Percentiles rank a stretch among this genome's conserved stretches.
These are phyloP conservation scores for Eupeodes luniger DNA, from an alignment of 2,888 invertebrate genomes.

Conservation along the genomic window DNA sequence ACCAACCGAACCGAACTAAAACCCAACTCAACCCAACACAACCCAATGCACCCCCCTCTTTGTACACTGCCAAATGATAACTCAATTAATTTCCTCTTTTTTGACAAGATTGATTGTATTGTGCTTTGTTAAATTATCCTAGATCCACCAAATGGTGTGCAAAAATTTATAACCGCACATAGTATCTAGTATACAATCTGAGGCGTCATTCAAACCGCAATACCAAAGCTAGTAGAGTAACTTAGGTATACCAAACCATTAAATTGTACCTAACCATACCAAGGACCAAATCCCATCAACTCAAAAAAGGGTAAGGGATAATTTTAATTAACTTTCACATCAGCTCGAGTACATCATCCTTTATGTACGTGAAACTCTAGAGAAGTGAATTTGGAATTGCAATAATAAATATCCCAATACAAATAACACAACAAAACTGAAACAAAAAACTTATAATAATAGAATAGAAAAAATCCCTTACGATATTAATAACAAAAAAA, in stretches of 20 bases:
- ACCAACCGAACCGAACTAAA: not conserved
- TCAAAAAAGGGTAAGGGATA: slow-evolving; percentile 33
- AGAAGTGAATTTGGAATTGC: slow-evolving; percentile 36
- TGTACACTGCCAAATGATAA: slow-evolving; percentile 57
- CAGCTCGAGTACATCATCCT: not conserved
- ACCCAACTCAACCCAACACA: not conserved
- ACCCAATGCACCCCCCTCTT: not conserved
- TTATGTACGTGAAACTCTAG: not conserved
- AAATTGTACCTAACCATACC: no score
- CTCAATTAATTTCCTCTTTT: slow-evolving; percentile 66
- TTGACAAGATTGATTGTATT: slow-evolving; percentile 70
- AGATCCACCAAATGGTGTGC: slow-evolving; percentile 53
- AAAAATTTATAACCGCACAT: slow-evolving; percentile 40
- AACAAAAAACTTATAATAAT: not conserved
- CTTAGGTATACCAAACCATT: no score
- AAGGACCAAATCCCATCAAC: not conserved
- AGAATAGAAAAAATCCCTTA: slow-evolving; percentile 11
- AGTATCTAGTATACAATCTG: slow-evolving; percentile 34
- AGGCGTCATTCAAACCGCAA: not conserved
- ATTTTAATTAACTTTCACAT: slow-evolving; percentile 69
- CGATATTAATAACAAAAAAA: slow-evolving; percentile 32
- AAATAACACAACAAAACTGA: not conserved
- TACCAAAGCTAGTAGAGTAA: no score
- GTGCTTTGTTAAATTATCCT: slow-evolving; percentile 30
- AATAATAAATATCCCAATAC: slow-evolving; percentile 34